Evolutionary conservation across 1,140 invertebrate genomes (phyloP).

Genomic region (Danaus plexippus): DNA sequence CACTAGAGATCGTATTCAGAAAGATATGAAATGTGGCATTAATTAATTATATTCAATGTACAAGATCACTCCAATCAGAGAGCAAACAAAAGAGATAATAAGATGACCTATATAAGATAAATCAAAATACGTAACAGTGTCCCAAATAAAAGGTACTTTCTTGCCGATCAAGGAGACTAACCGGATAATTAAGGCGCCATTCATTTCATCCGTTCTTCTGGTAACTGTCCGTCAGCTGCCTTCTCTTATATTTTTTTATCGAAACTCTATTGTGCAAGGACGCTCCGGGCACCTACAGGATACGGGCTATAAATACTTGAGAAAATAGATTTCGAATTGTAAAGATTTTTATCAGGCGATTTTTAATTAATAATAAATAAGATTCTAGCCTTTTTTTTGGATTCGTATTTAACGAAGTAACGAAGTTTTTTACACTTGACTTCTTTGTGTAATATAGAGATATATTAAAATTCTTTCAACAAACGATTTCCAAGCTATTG

Average conservation of each 20-base stretch:
- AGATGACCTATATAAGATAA: constrained; percentile 7
- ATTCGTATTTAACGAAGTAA: no score
- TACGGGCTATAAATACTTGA: constrained; percentile 16
- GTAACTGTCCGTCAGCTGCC: constrained; percentile 16
- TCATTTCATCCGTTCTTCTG: constrained; percentile 31
- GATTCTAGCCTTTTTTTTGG: no score
- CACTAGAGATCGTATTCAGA: no score
- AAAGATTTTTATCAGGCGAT: constrained; percentile 4
- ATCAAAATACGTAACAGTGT: constrained; percentile 19
- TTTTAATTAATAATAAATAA: no score
- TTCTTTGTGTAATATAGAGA: no score
- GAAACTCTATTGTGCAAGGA: constrained; percentile 9
- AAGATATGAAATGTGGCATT: no score
- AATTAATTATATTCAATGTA: no score
- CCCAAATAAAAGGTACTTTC: constrained; percentile 23
- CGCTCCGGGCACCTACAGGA: constrained; percentile 12
- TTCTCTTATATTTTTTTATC: constrained; percentile 13
- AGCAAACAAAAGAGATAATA: no score
- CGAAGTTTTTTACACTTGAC: no score
- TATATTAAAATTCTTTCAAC: no score
- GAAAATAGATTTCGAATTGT: neutral
- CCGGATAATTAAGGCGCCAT: constrained; percentile 43
- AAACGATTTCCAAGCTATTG: no score
- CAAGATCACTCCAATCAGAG: no score
- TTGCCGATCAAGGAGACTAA: constrained; percentile 38